Conservation (phyloP, 1,140 invertebrate genomes). For the Drosophila takahashii region DNA sequence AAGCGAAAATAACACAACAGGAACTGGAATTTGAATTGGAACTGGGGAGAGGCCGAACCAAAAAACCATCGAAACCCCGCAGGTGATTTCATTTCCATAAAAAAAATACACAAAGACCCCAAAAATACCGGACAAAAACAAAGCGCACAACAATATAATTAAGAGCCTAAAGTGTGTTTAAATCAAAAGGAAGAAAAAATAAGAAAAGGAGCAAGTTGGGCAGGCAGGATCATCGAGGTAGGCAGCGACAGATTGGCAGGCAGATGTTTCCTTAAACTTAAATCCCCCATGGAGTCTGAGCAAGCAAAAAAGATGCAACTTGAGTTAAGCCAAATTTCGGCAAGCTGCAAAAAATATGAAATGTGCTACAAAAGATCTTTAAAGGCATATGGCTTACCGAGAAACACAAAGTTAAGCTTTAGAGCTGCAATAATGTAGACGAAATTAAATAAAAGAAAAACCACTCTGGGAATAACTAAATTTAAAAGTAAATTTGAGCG, state of each 20-base stretch:
- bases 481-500: background rate
- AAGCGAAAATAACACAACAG: constrained; percentile 39
- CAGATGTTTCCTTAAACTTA: constrained; percentile 65
- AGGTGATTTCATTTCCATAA: constrained; percentile 69
- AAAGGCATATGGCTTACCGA: constrained; percentile 28
- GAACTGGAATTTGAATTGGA: constrained; percentile 30
- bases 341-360: constrained; percentile 70
- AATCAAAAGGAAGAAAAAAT: constrained; percentile 55
- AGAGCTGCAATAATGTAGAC: background rate
- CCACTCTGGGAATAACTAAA: background rate
- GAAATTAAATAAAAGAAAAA: background rate
- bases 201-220: constrained; percentile 11
- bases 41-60: constrained; percentile 10
- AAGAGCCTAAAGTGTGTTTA: constrained; percentile 75
- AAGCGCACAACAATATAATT: constrained; percentile 72
- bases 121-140: constrained; percentile 38
- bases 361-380: constrained; percentile 30
- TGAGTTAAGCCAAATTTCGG: constrained; percentile 54
- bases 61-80: constrained; percentile 54
- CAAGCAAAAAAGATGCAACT: constrained; percentile 24
- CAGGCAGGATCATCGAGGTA: constrained; percentile 31
- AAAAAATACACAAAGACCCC: constrained; percentile 35
- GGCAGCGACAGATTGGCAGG: constrained; percentile 59
- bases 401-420: background rate
- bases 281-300: constrained; percentile 37